Evolutionary conservation across 2,113 vertebrate genomes (phyloP).

Genomic region (Osmerus eperlanus): DNA sequence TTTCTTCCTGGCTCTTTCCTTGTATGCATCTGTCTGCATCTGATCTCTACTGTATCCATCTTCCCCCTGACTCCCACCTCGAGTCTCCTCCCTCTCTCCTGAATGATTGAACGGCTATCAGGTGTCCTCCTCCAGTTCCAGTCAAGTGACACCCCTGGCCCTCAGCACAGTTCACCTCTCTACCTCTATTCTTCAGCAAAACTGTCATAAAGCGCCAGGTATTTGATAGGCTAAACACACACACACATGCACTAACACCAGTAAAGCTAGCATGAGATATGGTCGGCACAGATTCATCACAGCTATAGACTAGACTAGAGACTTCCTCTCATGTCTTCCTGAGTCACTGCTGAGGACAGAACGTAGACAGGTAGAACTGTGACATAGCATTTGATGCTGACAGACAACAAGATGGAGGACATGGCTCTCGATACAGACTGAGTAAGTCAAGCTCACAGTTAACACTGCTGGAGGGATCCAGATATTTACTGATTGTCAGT

Average conservation of each 20-base stretch:
- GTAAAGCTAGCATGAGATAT: neutral
- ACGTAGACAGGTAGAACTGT: neutral
- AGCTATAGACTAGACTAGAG: neutral
- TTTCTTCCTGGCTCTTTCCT: neutral
- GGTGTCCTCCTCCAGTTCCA: slow-evolving; percentile 56
- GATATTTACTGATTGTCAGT: too few species aligned
- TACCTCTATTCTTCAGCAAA: slow-evolving; percentile 39
- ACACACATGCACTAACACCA: neutral
- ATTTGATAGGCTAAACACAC: slow-evolving; percentile 24
- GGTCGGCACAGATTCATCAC: neutral
- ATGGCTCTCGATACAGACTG: slow-evolving; percentile 8
- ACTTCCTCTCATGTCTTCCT: too few species aligned
- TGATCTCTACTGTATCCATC: neutral
- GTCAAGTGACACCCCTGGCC: slow-evolving; percentile 41
- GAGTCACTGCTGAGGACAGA: neutral
- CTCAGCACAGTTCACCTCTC: slow-evolving; percentile 51
- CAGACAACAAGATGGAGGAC: neutral
- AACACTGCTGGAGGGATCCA: too few species aligned
- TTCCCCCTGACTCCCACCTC: neutral
- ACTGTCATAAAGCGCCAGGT: slow-evolving; percentile 38
- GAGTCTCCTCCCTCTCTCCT: slow-evolving; percentile 19
- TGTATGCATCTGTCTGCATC: neutral
- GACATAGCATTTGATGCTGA: neutral
- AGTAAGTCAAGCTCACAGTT: too few species aligned
- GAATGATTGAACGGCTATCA: slow-evolving; percentile 67